These are phyloP conservation scores for Chelonus formosanus DNA, from an alignment of 2,888 invertebrate genomes.

Conservation along the genomic window DNA sequence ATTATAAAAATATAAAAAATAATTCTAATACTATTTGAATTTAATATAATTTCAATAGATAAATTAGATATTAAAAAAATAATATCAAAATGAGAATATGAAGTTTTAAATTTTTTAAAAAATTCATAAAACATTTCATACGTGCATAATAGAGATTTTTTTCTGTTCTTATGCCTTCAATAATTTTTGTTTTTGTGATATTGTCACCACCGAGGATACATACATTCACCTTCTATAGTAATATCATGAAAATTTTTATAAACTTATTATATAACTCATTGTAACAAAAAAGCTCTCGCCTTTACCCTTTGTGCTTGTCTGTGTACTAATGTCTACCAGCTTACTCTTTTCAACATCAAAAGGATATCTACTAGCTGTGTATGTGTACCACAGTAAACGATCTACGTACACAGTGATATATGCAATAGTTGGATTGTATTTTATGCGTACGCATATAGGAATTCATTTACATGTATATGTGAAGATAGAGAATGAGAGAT, in stretches of 20 bases:
- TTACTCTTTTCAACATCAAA: conserved; percentile 8
- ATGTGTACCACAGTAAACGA: not conserved
- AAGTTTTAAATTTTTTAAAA: no score
- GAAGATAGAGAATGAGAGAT: conserved; percentile 21
- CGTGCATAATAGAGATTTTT: no score
- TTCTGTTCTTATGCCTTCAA: no score
- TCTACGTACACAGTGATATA: no score
- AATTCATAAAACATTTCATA: no score
- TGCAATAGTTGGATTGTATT: no score
- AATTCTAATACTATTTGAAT: no score
- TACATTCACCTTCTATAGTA: conserved; percentile 41
- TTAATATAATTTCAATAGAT: no score
- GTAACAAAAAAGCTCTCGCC: conserved; percentile 53
- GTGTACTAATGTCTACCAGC: conserved; percentile 2
- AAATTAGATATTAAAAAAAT: no score
- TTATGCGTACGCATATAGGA: conserved; percentile 5
- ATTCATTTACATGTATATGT: conserved; percentile 25
- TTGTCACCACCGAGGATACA: conserved; percentile 24
- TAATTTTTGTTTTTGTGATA: no score
- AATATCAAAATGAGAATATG: no score
- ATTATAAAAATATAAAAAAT: no score
- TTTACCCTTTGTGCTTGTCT: conserved; percentile 8
- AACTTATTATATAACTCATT: conserved; percentile 60
- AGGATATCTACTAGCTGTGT: not conserved
- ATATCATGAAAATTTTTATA: conserved; percentile 59